Evolutionary conservation across 2,113 vertebrate species (phyloP).

Genomic region (Gasterosteus nipponicus): DNA sequence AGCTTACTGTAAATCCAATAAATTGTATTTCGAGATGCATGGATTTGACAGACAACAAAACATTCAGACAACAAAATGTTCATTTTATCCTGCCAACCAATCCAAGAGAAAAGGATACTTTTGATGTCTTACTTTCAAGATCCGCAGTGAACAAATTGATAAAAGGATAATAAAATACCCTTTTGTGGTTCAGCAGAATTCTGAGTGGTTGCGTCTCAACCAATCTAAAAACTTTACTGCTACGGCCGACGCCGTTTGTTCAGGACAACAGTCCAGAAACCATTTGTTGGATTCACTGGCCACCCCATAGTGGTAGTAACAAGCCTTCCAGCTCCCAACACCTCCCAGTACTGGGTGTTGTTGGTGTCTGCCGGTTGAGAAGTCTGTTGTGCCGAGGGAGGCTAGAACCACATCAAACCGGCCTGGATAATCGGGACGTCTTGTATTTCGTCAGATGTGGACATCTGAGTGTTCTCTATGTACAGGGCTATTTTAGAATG

Average conservation of each 20-base stretch:
- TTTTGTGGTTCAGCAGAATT: conserved; percentile 62
- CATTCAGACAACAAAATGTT: background rate
- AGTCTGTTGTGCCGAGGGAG: conserved; percentile 47
- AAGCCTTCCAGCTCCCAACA: conserved; percentile 51
- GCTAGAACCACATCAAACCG: conserved; percentile 56
- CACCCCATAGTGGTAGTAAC: conserved; percentile 64
- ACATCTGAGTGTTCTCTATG: conserved; percentile 17
- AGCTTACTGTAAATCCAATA: background rate
- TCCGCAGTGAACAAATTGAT: conserved; percentile 60
- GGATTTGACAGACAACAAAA: background rate
- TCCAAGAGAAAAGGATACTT: conserved; percentile 25
- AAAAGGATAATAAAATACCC: conserved; percentile 54
- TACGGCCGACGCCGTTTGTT: conserved; percentile 32
- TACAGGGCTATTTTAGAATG: conserved; percentile 53
- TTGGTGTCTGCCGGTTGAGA: conserved; percentile 35
- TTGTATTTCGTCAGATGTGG: rapidly evolving
- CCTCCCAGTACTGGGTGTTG: conserved; percentile 68
- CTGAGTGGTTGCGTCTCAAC: conserved; percentile 15
- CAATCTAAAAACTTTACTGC: rapidly evolving
- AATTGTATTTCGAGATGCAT: background rate
- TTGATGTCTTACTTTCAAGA: background rate
- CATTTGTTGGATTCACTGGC: conserved; percentile 35
- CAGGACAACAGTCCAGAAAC: conserved; percentile 62
- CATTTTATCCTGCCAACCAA: conserved; percentile 60
- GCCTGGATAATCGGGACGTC: conserved; percentile 3